Base-by-base conservation (phyloP, 2,888 invertebrate species). In the Zonitis immaculata region DNA sequence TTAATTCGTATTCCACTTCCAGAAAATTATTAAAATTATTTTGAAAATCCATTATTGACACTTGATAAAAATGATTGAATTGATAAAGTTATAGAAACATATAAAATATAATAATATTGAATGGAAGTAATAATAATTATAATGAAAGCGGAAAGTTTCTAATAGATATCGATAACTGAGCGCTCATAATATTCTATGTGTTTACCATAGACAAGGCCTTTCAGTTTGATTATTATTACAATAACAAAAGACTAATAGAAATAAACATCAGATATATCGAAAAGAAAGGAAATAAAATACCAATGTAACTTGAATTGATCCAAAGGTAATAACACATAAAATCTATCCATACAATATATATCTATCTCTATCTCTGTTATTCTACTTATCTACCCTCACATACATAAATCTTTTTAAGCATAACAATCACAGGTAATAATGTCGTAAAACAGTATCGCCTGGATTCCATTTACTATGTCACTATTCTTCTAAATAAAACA, bases 401-500 rank as follows among this genome's bases (percentile, higher is more conserved):
- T 22, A 42, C 14, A 71, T 73, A 73, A 73, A 73, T 73, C 72
- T 69, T 59, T 57, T 62, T 61, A 70, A 73, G 67, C 72, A 73
- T 74, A 75, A 74, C 75, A 74, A 73, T 75, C 72, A 70, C 73
- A 74, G 74, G 75, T 75, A 75, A 74, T 74, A 73, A 73, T 68
- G 70, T 70, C 72, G 67, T 75, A 75, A 75, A 74, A 65, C 67
- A 73, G 73, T 67, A 70, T 59, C 60, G 59, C 35, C 35, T 16
- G 18, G 66, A 68, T 68, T 65, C 70, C 69, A 67, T 68, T 70
- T 67, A 69, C 60, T 63, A n/a, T n/a, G 60, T 54, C 56, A 62
- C 60, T 51, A 51, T 53, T 63, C 62, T 61, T 54, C 60, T 58
- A 64, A 65, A 67, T 67, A 68, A 68, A 67, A 35, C 35, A 35